Base-by-base conservation (phyloP, 2,888 invertebrate genomes). In the Nasonia oneida region DNA sequence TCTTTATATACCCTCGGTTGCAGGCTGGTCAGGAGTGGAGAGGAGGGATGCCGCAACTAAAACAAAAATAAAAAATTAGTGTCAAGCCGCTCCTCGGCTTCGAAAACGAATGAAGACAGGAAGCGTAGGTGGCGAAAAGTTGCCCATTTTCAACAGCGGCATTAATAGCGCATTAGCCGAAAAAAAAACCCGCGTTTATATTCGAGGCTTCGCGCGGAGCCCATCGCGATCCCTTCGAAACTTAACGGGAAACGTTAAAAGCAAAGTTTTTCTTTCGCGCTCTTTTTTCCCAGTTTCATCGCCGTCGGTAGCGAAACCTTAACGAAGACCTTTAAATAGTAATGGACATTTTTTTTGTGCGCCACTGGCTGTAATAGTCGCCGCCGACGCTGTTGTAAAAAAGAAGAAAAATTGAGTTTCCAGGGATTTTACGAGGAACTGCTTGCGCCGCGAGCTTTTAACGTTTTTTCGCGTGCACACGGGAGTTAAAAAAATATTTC, bases 241-340 rank as follows among this genome's bases (percentile, higher is more conserved):
- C 75, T 71, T 61, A 64, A 75, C 67, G 75, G 42, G 42, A 47
- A 61, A 61, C 4, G 67, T 67, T 71, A 76, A 71, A 82, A 53
- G 53, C 71, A 81, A 71, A 76, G 67, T 53, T 67, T 67, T 77
- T 10, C 37, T 33, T 67, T 14, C 29, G 67, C 12, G 10, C 1
- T 18, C 67, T 67, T 33, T 67, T 67, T 33, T 10, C 23, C 18
- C 23, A 15, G 14, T 33, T 3, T 33, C 29, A 33, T 12, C 12
- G 3, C n/a, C 67, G 29, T 67, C 1, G n/a, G 4, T 8, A 61
- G 33, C n/a, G 67, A 29, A 67, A 33, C 67, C 73, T 78, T 83
- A 75, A 82, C 50, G 75, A 82, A 82, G 23, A n/a, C 67, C 50
- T 82, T 82, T 64, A 81, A 82, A 82, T 75, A 75, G 81, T 82